Percentiles rank a stretch among this genome's conserved stretches.
phyloP scores from a whole-genome alignment of 1,140 invertebrate genomes.

The Ruditapes philippinarum region DNA sequence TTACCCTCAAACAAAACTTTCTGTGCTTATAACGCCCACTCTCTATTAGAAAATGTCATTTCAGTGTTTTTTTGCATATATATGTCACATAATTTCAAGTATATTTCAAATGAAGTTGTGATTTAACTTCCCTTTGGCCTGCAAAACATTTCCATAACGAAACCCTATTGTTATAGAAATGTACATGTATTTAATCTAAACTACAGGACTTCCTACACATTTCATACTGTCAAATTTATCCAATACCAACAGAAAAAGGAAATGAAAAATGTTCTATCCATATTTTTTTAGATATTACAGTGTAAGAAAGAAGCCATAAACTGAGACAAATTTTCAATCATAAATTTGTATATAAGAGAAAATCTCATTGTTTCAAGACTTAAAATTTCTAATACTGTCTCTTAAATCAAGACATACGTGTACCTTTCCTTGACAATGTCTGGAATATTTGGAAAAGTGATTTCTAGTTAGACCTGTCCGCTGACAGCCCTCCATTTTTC shows the following conservation, averaged over 20 bases:
- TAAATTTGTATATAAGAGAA: too few relatives aligned
- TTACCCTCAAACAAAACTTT: constrained; percentile 4
- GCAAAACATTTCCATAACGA: background rate
- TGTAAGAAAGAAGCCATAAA: background rate
- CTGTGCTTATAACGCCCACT: constrained; percentile 13
- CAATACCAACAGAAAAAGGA: too few relatives aligned
- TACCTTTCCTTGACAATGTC: too few relatives aligned
- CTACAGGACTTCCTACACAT: background rate
- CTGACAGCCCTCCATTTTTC: too few relatives aligned
- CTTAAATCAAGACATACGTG: too few relatives aligned
- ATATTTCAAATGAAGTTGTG: background rate
- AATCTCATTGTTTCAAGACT: too few relatives aligned
- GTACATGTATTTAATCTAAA: background rate
- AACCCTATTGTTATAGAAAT: background rate
- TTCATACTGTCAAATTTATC: background rate
- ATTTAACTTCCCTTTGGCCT: constrained; percentile 1
- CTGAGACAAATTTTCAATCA: too few relatives aligned
- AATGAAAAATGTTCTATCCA: background rate
- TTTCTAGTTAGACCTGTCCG: too few relatives aligned
- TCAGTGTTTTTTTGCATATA: constrained; percentile 1
- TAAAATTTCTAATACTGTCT: too few relatives aligned
- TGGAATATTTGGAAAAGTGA: too few relatives aligned
- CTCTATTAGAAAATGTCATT: constrained; percentile 15
- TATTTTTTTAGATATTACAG: background rate
- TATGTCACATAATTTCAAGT: constrained; percentile 30